Evolutionary conservation across 2,888 invertebrate genomes (phyloP).

Genomic region (Drosophila formosana): DNA sequence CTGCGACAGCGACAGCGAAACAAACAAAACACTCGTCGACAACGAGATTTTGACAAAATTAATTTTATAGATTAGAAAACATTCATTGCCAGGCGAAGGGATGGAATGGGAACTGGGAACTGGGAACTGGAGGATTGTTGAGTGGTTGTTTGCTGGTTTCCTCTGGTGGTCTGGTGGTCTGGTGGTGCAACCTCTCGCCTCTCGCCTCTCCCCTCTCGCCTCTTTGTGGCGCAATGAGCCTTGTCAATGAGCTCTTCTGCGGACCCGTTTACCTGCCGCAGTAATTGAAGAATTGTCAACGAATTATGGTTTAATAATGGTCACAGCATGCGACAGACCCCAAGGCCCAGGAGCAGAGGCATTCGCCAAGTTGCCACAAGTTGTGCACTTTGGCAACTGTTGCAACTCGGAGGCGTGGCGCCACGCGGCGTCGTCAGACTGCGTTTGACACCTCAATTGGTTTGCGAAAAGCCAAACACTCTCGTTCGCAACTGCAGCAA

Average conservation of each 20-base stretch:
- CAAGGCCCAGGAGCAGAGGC: background rate
- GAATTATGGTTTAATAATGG: constrained; percentile 73
- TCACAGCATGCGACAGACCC: constrained; percentile 34
- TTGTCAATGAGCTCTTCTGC: constrained; percentile 36
- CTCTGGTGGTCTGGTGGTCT: constrained; percentile 5
- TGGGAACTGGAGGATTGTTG: background rate
- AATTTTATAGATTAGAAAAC: constrained; percentile 79
- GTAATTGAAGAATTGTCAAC: constrained; percentile 73
- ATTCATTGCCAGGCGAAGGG: constrained; percentile 36
- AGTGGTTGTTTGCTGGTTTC: background rate
- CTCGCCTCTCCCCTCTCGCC: background rate
- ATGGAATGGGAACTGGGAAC: background rate
- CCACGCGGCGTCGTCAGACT: constrained; percentile 68
- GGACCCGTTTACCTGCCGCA: constrained; percentile 34
- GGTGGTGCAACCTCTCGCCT: background rate
- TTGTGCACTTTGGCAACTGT: constrained; percentile 75
- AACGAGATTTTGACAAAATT: constrained; percentile 72
- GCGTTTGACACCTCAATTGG: constrained; percentile 77
- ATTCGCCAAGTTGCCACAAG: constrained; percentile 24
- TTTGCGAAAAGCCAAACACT: constrained; percentile 45
- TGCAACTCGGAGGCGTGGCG: constrained; percentile 70
- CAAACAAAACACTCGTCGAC: constrained; percentile 52
- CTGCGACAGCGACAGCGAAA: constrained; percentile 12
- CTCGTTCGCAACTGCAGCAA: constrained; percentile 7
- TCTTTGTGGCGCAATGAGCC: constrained; percentile 59